phyloP scores from a whole-genome alignment of 2,113 vertebrate species.

The Sinocyclocheilus grahami region DNA sequence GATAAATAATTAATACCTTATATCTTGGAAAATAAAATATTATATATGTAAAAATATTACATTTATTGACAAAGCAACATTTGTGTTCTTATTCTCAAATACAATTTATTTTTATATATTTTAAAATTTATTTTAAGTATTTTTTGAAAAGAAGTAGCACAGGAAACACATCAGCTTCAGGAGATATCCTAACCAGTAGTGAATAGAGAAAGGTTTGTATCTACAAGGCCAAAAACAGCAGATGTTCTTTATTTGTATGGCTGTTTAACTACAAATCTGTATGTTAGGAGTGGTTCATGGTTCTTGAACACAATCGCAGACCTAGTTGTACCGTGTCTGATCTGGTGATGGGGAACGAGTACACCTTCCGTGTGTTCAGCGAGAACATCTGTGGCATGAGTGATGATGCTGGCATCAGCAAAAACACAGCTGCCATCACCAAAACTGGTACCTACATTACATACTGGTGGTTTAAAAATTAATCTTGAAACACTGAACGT shows the following conservation, averaged over 20 bases:
- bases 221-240: background rate
- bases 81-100: background rate
- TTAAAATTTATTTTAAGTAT: no score
- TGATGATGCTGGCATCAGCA: slow-evolving; percentile 76
- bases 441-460: slow-evolving; percentile 78
- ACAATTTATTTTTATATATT: no score
- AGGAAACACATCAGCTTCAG: background rate
- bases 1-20: background rate
- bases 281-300: slow-evolving; percentile 88
- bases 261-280: background rate
- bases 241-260: background rate
- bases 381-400: slow-evolving; percentile 89
- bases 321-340: slow-evolving; percentile 85
- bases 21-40: background rate
- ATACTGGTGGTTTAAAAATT: background rate
- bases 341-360: slow-evolving; percentile 90
- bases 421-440: slow-evolving; percentile 82
- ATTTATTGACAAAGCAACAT: background rate
- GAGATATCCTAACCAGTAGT: background rate
- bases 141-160: background rate
- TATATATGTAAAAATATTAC: background rate
- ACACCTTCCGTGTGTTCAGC: slow-evolving; percentile 83
- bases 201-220: background rate
- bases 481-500: background rate
- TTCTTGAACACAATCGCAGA: slow-evolving; percentile 85